These are phyloP conservation scores for Pyrocephalus nanus DNA, from an alignment of 2,797 vertebrate species.

Conservation along the genomic window DNA sequence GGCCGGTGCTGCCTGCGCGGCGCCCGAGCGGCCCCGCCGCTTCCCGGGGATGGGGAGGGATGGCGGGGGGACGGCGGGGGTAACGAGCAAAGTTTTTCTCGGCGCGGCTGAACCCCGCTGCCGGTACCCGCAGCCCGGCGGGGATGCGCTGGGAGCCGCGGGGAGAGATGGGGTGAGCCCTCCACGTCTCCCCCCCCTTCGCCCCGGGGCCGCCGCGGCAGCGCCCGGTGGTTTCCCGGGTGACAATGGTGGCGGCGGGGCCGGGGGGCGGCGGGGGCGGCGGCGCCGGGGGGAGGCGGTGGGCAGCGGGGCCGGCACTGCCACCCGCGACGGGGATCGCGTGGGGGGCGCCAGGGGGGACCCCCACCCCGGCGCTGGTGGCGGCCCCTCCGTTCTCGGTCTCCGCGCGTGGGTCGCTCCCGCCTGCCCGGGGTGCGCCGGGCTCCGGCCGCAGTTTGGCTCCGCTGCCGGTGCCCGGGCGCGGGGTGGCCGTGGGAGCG, in stretches of 20 bases:
- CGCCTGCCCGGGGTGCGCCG: not conserved
- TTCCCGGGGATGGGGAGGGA: not conserved
- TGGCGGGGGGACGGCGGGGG: not conserved
- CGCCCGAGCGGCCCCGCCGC: not conserved
- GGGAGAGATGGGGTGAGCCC: not conserved
- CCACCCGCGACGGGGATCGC: not conserved
- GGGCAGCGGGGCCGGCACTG: not conserved
- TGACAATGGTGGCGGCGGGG: conserved; percentile 37
- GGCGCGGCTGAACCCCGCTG: conserved; percentile 1
- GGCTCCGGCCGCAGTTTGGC: not conserved
- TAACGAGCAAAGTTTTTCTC: conserved; percentile 15
- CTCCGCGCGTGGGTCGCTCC: not conserved
- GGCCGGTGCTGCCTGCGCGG: conserved; percentile 19
- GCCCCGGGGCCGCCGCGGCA: conserved; percentile 38
- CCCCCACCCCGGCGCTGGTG: not conserved
- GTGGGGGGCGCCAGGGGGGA: not conserved
- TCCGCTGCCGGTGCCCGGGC: not conserved
- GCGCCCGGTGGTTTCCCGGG: conserved; percentile 49
- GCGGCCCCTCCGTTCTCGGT: not conserved
- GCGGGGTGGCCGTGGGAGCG: not conserved
- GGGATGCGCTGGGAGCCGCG: not conserved
- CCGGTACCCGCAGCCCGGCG: not conserved
- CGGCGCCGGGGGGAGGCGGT: not conserved
- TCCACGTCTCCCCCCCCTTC: not conserved
- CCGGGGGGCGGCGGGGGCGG: not conserved